These are phyloP conservation scores for Eupithecia tripunctaria DNA, from an alignment of 2,888 invertebrate species.

Conservation along the genomic window DNA sequence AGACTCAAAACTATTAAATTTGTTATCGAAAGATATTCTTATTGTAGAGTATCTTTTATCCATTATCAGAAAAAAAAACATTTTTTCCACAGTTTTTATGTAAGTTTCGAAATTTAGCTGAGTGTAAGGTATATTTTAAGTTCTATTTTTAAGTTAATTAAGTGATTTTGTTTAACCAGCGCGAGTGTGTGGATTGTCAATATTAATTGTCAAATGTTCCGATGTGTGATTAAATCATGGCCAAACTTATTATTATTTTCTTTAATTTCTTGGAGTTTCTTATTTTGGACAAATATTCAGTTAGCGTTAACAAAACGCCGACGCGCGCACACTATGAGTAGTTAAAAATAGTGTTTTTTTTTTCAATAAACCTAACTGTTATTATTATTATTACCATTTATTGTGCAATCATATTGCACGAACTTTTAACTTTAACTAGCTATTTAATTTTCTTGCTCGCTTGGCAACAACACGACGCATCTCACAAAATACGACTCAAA, in stretches of 20 bases:
- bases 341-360: too few relatives aligned
- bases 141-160: constrained; percentile 20
- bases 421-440: too few relatives aligned
- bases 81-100: constrained; percentile 9
- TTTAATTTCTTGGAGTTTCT: not conserved
- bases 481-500: too few relatives aligned
- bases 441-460: too few relatives aligned
- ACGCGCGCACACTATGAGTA: too few relatives aligned
- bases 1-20: not conserved
- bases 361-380: too few relatives aligned
- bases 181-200: constrained; percentile 19
- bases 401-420: too few relatives aligned
- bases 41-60: not conserved
- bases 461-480: too few relatives aligned
- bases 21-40: not conserved
- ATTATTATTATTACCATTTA: too few relatives aligned
- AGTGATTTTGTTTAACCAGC: constrained; percentile 18
- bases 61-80: not conserved
- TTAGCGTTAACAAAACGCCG: too few relatives aligned
- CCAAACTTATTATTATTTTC: constrained; percentile 5
- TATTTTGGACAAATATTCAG: too few relatives aligned
- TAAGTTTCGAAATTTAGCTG: constrained; percentile 1
- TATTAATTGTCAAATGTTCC: constrained; percentile 15
- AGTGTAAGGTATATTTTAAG: constrained; percentile 9
- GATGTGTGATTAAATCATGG: constrained; percentile 27